phyloP scores from a whole-genome alignment of 2,888 invertebrate species.

The Cryptus viduatorius region DNA sequence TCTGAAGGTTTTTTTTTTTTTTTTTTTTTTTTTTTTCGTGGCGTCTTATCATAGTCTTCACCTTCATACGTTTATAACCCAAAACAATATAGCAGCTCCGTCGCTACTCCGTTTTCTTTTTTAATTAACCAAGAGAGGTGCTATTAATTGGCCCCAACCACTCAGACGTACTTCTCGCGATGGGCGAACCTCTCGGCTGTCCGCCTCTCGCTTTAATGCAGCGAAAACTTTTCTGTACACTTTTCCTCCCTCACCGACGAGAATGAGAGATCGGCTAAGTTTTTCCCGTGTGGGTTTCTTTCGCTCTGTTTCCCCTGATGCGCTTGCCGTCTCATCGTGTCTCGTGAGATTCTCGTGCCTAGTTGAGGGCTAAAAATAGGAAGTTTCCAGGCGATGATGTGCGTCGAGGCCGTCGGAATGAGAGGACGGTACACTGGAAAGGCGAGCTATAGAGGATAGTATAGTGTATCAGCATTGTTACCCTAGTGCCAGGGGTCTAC shows the following conservation, averaged over 20 bases:
- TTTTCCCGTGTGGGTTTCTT: conserved; percentile 38
- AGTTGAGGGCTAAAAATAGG: conserved; percentile 68
- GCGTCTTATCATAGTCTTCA: not conserved
- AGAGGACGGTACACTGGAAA: conserved; percentile 35
- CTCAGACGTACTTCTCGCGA: conserved; percentile 57
- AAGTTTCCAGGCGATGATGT: conserved; percentile 64
- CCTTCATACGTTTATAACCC: not conserved
- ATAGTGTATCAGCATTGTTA: conserved; percentile 40
- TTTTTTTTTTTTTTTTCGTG: conserved; percentile 32
- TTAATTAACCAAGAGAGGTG: conserved; percentile 57
- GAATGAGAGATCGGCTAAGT: conserved; percentile 3
- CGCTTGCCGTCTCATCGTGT: conserved; percentile 53
- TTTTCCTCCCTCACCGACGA: conserved; percentile 19
- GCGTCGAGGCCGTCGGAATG: conserved; percentile 54
- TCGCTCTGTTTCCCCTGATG: conserved; percentile 65
- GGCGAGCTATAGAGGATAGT: conserved; percentile 42
- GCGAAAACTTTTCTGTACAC: conserved; percentile 51
- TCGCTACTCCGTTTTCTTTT: conserved; percentile 34
- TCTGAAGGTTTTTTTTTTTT: conserved; percentile 13
- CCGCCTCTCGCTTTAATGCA: conserved; percentile 14
- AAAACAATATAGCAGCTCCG: not conserved
- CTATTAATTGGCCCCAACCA: conserved; percentile 64
- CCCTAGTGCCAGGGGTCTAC: conserved; percentile 4
- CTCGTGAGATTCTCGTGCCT: conserved; percentile 61
- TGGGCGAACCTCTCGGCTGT: conserved; percentile 46